These are phyloP conservation scores for Platichthys flesus DNA, from an alignment of 2,113 vertebrate species.

Conservation along the genomic window DNA sequence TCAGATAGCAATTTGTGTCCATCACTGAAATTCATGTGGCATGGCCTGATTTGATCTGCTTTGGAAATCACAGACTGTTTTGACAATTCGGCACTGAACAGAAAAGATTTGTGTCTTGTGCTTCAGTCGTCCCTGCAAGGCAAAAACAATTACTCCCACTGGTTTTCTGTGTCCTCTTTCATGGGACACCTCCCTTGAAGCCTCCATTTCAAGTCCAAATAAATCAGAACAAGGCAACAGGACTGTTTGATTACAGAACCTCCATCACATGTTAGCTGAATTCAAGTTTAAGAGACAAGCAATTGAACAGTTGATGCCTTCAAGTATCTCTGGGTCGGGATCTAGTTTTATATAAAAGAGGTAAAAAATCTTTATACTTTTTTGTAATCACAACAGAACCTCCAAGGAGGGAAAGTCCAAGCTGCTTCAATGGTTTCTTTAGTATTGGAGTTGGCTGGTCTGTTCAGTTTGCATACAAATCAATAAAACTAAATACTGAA, in stretches of 20 bases:
- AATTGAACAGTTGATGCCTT: not conserved
- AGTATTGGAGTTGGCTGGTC: too few species aligned
- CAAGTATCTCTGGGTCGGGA: not conserved
- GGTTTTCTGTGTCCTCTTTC: not conserved
- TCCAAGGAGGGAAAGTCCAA: not conserved
- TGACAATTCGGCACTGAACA: not conserved
- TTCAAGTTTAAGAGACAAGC: not conserved
- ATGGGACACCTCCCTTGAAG: conserved; percentile 4
- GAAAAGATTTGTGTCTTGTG: conserved; percentile 10
- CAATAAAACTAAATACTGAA: too few species aligned
- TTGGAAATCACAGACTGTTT: not conserved
- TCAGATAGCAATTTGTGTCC: conserved; percentile 11
- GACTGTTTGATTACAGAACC: conserved; percentile 3
- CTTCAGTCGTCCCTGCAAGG: not conserved
- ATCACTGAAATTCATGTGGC: conserved; percentile 3
- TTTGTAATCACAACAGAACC: not conserved
- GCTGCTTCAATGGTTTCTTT: not conserved
- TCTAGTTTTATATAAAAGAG: not conserved
- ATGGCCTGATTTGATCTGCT: not conserved
- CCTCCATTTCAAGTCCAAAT: not conserved
- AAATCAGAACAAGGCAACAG: not conserved
- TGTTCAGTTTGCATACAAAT: too few species aligned
- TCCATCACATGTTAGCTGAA: not conserved
- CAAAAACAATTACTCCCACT: not conserved
- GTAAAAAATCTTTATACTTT: not conserved